A percentile compares a stretch with the other conserved stretches of the same genome.
Conservation (phyloP, 2,888 invertebrate species). For the Monopis laevigella region DNA sequence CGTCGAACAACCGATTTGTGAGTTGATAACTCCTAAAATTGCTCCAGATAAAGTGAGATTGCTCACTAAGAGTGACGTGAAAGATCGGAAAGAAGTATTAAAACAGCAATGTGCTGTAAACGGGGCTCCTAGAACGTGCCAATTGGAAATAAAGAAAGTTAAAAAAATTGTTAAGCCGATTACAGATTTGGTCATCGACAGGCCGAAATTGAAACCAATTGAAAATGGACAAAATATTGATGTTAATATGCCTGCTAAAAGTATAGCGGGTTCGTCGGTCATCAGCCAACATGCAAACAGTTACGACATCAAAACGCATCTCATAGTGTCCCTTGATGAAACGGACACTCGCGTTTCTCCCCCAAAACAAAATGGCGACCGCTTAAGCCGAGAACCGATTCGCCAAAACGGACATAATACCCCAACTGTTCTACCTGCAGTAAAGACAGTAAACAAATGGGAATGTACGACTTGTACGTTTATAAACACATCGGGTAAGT, state of each 20-base stretch:
- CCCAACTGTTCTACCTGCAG: not conserved
- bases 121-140: constrained; percentile 27
- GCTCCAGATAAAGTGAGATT: constrained; percentile 52
- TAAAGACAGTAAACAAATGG: constrained; percentile 57
- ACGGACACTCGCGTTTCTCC: constrained; percentile 36
- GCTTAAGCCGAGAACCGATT: constrained; percentile 24
- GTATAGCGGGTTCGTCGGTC: constrained; percentile 30
- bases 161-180: constrained; percentile 39
- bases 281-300: too few relatives aligned
- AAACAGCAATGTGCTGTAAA: constrained; percentile 47
- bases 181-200: constrained; percentile 42
- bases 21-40: constrained; percentile 39
- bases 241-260: constrained; percentile 35
- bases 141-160: constrained; percentile 39
- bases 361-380: constrained; percentile 31
- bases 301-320: constrained; percentile 50
- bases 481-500: constrained; percentile 59
- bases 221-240: constrained; percentile 43
- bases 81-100: constrained; percentile 45
- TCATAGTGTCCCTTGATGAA: constrained; percentile 53
- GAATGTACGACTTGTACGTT: constrained; percentile 78
- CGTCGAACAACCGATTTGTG: constrained; percentile 41
- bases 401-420: constrained; percentile 17
- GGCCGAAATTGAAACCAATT: constrained; percentile 26
- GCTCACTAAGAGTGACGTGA: constrained; percentile 48